Conservation (phyloP, 35 echinoderm and acorn worm genomes). For the Anneissia japonica region DNA sequence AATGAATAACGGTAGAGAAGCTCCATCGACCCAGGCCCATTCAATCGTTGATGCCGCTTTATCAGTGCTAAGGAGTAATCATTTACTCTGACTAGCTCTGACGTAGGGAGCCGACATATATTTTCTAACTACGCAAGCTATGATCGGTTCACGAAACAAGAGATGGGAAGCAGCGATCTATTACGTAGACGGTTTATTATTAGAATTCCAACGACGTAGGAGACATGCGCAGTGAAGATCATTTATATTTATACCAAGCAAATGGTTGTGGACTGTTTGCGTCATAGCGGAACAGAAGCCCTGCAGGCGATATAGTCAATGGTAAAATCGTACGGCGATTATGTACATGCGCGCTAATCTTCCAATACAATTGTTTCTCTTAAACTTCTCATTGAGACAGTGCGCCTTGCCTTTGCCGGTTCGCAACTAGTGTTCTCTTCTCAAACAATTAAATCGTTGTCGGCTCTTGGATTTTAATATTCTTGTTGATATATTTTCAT, state of each 20-base stretch:
- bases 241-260: neutral
- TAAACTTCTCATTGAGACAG: neutral
- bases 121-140: neutral
- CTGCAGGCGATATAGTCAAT: neutral
- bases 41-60: neutral
- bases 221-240: neutral
- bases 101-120: neutral
- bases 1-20: neutral
- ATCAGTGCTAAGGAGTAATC: neutral
- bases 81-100: neutral
- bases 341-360: neutral
- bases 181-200: neutral
- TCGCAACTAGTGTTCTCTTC: neutral
- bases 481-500: neutral
- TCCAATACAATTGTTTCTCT: neutral
- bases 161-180: neutral
- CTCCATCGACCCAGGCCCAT: neutral
- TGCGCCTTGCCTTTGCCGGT: neutral
- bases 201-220: neutral
- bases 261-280: neutral
- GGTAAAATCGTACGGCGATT: neutral
- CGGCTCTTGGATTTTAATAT: neutral
- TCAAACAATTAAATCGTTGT: no score
- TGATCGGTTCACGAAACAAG: conserved; percentile 1
- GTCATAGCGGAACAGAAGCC: neutral